phyloP scores from a whole-genome alignment of 2,888 invertebrate species.

The Caenorhabditis wallacei region DNA sequence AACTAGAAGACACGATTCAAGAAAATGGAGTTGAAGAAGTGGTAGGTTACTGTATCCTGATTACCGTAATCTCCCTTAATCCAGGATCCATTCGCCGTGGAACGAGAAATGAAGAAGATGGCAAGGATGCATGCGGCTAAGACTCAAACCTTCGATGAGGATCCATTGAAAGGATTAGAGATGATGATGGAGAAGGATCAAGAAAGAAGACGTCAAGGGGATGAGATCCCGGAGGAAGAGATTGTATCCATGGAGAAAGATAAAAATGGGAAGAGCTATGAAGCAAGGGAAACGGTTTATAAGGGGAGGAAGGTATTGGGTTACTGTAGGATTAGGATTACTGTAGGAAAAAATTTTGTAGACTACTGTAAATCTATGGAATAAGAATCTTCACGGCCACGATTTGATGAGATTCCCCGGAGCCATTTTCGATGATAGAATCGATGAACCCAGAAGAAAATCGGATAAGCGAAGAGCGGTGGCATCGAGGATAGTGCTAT shows the following conservation, averaged over 20 bases:
- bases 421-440: slow-evolving; percentile 57
- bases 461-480: slow-evolving; percentile 51
- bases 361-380: slow-evolving; percentile 50
- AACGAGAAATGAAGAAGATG: slow-evolving; percentile 54
- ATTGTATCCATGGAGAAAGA: slow-evolving; percentile 14
- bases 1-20: slow-evolving; percentile 35
- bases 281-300: slow-evolving; percentile 34
- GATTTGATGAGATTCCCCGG: slow-evolving; percentile 60
- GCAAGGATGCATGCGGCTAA: slow-evolving; percentile 54
- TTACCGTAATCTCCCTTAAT: not conserved
- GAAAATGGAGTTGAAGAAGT: slow-evolving; percentile 41
- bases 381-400: slow-evolving; percentile 50
- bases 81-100: slow-evolving; percentile 60
- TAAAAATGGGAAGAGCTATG: slow-evolving; percentile 39
- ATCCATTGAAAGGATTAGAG: slow-evolving; percentile 24
- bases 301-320: slow-evolving; percentile 18
- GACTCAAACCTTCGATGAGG: slow-evolving; percentile 26
- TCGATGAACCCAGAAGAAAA: slow-evolving; percentile 48
- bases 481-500: slow-evolving; percentile 40
- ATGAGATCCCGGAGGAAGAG: slow-evolving; percentile 34
- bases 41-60: slow-evolving; percentile 29
- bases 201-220: slow-evolving; percentile 9
- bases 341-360: slow-evolving; percentile 4
- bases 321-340: not conserved
- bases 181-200: slow-evolving; percentile 33